Evolutionary conservation across 1,140 invertebrate species (phyloP).

Genomic region (Papilio dardanus): DNA sequence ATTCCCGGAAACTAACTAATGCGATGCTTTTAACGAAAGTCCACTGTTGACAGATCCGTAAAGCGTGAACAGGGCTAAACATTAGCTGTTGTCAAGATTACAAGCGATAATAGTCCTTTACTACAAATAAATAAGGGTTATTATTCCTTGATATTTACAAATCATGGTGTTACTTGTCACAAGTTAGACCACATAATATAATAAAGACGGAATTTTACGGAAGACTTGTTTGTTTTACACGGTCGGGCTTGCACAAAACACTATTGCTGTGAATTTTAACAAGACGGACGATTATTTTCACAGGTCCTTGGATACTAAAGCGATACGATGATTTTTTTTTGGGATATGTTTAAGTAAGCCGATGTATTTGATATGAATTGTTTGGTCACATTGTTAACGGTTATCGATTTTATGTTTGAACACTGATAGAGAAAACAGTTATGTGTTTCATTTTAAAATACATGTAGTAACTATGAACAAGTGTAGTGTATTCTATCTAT

Average conservation of each 20-base stretch:
- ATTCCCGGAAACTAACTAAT: conserved; percentile 18
- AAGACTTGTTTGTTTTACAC: conserved; percentile 69
- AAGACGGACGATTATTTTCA: conserved; percentile 56
- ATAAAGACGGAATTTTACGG: conserved; percentile 68
- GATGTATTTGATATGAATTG: conserved; percentile 15
- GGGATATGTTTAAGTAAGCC: conserved; percentile 29
- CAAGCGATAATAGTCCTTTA: not conserved
- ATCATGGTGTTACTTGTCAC: conserved; percentile 31
- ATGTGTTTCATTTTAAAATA: not conserved
- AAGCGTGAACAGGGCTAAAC: conserved; percentile 5
- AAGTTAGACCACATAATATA: conserved; percentile 53
- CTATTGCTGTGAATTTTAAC: conserved; percentile 67
- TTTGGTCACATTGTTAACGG: conserved; percentile 26
- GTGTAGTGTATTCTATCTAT: too few species aligned
- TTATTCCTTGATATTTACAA: not conserved
- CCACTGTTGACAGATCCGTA: conserved; percentile 6
- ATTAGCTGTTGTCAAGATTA: not conserved
- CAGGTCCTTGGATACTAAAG: conserved; percentile 52
- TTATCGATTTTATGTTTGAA: not conserved
- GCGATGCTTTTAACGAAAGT: conserved; percentile 25
- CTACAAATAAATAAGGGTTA: not conserved
- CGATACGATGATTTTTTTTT: conserved; percentile 32
- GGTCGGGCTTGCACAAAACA: conserved; percentile 52
- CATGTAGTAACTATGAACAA: too few species aligned
- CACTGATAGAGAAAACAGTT: not conserved